Evolutionary conservation across 2,113 vertebrate genomes (phyloP).

Genomic region (Cromileptes altivelis): DNA sequence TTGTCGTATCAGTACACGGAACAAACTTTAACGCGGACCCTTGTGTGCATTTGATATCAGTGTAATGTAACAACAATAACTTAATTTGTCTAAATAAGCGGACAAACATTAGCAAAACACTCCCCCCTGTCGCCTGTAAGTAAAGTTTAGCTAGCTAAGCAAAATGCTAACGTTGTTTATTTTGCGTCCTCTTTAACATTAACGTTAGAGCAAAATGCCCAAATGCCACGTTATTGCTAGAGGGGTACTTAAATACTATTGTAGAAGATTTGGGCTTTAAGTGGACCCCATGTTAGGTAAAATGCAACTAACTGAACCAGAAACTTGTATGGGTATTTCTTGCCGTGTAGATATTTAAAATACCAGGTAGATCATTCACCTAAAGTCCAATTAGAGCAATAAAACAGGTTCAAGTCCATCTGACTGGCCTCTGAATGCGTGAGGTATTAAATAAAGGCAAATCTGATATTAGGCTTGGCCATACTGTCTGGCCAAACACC

Average conservation of each 20-base stretch:
- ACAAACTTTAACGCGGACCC: neutral
- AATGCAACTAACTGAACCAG: neutral
- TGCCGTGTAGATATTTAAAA: neutral
- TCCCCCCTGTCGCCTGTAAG: fast-evolving
- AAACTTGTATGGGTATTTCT: too few species aligned
- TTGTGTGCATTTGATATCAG: neutral
- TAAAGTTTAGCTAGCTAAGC: neutral
- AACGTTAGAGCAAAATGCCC: neutral
- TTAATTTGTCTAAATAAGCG: neutral
- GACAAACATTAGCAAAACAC: neutral
- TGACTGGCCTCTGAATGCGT: neutral
- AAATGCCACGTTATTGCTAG: neutral
- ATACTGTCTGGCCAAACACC: too few species aligned
- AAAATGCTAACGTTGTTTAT: neutral
- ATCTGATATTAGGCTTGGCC: too few species aligned
- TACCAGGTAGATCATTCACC: neutral
- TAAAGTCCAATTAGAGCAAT: neutral
- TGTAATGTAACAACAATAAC: too few species aligned
- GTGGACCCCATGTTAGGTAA: too few species aligned
- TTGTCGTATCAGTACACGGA: neutral
- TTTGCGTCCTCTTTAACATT: neutral
- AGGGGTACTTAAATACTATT: too few species aligned
- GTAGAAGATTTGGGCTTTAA: neutral
- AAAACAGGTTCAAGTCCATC: neutral
- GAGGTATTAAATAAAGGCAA: too few species aligned